Evolutionary conservation across 2,888 invertebrate species (phyloP).

Genomic region (Andrena fulva): DNA sequence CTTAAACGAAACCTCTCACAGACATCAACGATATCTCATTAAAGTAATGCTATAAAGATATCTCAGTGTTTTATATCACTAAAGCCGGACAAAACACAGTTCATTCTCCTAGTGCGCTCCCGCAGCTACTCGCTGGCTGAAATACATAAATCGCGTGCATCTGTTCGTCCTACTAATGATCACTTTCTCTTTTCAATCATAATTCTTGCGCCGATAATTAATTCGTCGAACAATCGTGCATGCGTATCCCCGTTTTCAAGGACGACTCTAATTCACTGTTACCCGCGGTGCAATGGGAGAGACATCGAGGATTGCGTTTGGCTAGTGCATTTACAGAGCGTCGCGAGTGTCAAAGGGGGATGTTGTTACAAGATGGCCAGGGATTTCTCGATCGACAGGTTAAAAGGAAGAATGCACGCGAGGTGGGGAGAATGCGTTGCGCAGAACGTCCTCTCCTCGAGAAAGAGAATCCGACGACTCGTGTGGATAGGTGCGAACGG

Average conservation of each 20-base stretch:
- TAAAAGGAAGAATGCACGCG: conserved; percentile 57
- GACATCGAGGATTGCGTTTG: not conserved
- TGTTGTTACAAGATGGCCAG: conserved; percentile 67
- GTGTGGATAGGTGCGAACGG: conserved; percentile 75
- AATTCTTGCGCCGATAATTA: not conserved
- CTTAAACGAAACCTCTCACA: not conserved
- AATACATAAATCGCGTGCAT: conserved; percentile 4
- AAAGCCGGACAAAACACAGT: conserved; percentile 6
- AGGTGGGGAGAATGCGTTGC: conserved; percentile 62
- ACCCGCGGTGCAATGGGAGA: not conserved
- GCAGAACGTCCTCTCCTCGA: conserved; percentile 59
- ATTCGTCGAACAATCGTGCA: not conserved
- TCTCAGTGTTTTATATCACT: conserved; percentile 4
- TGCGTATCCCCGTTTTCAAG: not conserved
- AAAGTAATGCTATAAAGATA: conserved; percentile 9
- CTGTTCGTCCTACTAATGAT: not conserved
- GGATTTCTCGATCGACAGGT: conserved; percentile 67
- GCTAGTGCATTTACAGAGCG: conserved; percentile 20
- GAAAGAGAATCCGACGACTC: conserved; percentile 63
- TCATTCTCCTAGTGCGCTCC: not conserved
- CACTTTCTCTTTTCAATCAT: conserved; percentile 37
- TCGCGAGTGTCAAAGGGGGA: conserved; percentile 51
- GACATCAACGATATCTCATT: not conserved
- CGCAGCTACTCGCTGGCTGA: not conserved
- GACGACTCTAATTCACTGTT: not conserved